Evolutionary conservation across 2,797 vertebrate species (phyloP).

Genomic region (Lagorchestes hirsutus): DNA sequence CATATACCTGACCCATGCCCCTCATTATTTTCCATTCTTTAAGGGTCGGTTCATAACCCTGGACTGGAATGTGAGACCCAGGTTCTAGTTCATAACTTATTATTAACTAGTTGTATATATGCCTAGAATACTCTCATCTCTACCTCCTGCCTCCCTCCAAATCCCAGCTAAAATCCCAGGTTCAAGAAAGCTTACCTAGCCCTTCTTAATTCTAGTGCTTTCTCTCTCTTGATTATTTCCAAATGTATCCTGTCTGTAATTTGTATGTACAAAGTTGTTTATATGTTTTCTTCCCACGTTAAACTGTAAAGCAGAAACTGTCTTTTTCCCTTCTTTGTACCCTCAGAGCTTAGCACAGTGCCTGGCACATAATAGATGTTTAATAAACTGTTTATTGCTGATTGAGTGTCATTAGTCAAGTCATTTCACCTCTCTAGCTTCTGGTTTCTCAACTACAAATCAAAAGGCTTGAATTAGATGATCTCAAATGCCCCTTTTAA

Average conservation of each 20-base stretch:
- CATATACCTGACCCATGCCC: neutral
- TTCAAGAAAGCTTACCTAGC: neutral
- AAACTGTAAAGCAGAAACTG: neutral
- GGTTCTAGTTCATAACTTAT: neutral
- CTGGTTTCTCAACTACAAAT: neutral
- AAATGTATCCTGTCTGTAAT: neutral
- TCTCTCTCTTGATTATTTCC: neutral
- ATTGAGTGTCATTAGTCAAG: neutral
- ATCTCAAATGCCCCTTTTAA: neutral
- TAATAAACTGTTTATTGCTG: neutral
- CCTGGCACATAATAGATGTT: neutral
- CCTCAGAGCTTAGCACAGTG: neutral
- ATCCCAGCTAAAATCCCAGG: neutral
- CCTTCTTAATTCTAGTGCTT: neutral
- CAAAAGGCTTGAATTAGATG: neutral
- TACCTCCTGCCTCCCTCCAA: neutral
- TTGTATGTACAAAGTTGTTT: neutral
- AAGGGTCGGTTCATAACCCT: neutral
- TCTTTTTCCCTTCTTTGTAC: neutral
- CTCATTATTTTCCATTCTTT: neutral
- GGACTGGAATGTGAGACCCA: neutral
- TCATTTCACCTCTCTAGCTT: neutral
- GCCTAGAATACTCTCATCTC: neutral
- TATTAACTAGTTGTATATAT: neutral
- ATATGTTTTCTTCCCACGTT: neutral